Conservation (phyloP, 1,140 invertebrate species). For the Monomorium pharaonis region DNA sequence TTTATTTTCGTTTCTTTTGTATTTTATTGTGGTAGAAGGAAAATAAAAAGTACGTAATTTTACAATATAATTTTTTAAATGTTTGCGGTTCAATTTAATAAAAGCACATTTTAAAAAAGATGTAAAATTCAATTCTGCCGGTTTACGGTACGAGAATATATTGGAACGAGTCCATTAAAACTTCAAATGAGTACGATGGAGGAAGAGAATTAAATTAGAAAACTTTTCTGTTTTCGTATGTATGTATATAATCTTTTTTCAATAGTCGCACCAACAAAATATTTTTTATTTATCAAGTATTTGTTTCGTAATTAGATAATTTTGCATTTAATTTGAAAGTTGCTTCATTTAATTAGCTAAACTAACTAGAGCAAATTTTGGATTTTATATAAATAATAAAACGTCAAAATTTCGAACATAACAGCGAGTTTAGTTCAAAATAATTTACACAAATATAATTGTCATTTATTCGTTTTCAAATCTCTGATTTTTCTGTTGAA, state of each 20-base stretch:
- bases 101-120: neutral
- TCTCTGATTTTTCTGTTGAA: conserved; percentile 1
- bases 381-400: neutral
- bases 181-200: conserved; percentile 34
- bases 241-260: neutral
- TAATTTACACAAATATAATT: conserved; percentile 28
- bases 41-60: neutral
- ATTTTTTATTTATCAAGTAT: conserved; percentile 8
- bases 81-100: neutral
- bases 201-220: conserved; percentile 5
- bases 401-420: neutral
- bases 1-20: neutral
- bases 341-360: neutral
- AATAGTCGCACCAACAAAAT: neutral
- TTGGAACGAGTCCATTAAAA: conserved; percentile 48
- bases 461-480: conserved; percentile 6
- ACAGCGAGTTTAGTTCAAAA: neutral
- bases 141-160: conserved; percentile 10
- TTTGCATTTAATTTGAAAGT: neutral
- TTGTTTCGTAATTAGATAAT: neutral
- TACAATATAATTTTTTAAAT: neutral
- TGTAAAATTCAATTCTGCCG: conserved; percentile 18
- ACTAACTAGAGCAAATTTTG: neutral
- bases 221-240: neutral
- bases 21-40: neutral